phyloP scores from a whole-genome alignment of 92 coral and sea anemone genomes.

The Porites evermanni region DNA sequence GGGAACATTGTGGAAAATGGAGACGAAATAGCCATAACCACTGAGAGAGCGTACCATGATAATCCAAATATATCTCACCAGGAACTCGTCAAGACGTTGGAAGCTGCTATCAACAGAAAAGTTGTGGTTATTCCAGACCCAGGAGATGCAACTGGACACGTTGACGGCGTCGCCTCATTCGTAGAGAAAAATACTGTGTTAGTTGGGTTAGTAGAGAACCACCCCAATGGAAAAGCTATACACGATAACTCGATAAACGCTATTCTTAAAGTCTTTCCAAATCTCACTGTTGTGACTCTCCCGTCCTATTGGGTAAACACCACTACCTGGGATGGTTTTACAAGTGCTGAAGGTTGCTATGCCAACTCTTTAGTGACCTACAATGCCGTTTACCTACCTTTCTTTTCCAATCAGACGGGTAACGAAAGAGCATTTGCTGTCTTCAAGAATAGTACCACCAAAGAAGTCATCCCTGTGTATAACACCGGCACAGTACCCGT shows the following conservation, averaged over 20 bases:
- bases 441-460: conserved; percentile 61
- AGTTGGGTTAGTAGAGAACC: conserved; percentile 54
- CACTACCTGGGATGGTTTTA: conserved; percentile 63
- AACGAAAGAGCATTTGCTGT: conserved; percentile 67
- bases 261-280: conserved; percentile 63
- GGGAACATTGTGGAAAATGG: conserved; percentile 83
- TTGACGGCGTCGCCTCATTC: conserved; percentile 80
- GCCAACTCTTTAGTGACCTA: conserved; percentile 81
- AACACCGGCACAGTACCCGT: conserved; percentile 63
- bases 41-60: conserved; percentile 61
- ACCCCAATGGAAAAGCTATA: conserved; percentile 38
- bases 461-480: conserved; percentile 74
- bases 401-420: conserved; percentile 57
- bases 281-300: conserved; percentile 53
- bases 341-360: conserved; percentile 71
- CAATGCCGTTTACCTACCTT: conserved; percentile 82
- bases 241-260: conserved; percentile 62
- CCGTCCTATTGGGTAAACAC: conserved; percentile 55
- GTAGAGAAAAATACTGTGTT: conserved; percentile 68
- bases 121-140: conserved; percentile 77
- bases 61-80: conserved; percentile 37
- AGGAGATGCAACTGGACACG: conserved; percentile 79
- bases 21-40: conserved; percentile 61
- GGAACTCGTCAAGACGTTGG: conserved; percentile 50
- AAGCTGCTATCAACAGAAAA: conserved; percentile 53